Evolutionary conservation across 2,888 invertebrate species (phyloP), one percentile per base, ranked within the genome.

Genomic region (Trichacis sp.): DNA sequence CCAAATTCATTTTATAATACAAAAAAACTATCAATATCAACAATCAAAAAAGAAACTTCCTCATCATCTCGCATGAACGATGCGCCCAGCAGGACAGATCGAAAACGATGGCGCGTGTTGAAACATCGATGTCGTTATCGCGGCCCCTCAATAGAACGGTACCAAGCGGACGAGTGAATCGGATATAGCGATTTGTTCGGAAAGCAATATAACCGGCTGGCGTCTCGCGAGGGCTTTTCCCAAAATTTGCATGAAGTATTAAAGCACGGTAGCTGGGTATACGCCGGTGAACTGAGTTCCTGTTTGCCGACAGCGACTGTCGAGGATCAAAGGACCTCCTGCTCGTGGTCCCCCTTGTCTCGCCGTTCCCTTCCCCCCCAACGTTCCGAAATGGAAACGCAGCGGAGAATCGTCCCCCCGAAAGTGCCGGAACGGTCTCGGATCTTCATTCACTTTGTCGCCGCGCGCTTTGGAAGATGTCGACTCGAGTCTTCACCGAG

Each of bases 231-330:
- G 75, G 72, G 73, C 69, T 72, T 81, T 81, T 80, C 76, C 78
- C 73, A 69, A 79, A 83, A 84, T 84, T 84, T 83, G 83, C 84
- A 84, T 84, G 81, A 82, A 81, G 83, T 84, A 84, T 84, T 84
- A 83, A 83, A 84, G 81, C 81, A 77, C 81, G 80, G 81, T 81
- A 80, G 79, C 77, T 79, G 40, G 68, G 68, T 74, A 77, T n/a
- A 79, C 75, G 76, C 73, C 76, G 66, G 69, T 60, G 71, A 75
- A 76, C 70, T 72, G 72, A 79, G 82, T 78, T 80, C 76, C 79
- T 84, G 84, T 83, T 84, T 84, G 82, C 78, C 79, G 77, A 84
- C 81, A 71, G 75, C 74, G 76, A 79, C 77, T 79, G 78, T 77
- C 79, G 78, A 76, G 82, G 84, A 84, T 84, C 84, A 84, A 84